phyloP scores from a whole-genome alignment of 2,113 vertebrate species.

The Lates calcarifer region DNA sequence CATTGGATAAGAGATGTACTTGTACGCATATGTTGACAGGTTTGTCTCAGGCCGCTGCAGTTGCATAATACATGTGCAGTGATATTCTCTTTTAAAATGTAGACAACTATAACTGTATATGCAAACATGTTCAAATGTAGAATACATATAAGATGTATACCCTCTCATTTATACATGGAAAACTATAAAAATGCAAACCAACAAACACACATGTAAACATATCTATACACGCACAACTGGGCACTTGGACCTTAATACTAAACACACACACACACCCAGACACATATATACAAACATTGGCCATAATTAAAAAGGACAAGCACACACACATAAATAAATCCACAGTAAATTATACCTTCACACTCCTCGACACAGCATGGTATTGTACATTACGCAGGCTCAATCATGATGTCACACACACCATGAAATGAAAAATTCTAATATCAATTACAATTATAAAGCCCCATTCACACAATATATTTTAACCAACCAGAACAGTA shows the following conservation, averaged over 20 bases:
- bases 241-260: background rate
- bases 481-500: slow-evolving; percentile 8
- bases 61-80: background rate
- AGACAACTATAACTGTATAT: background rate
- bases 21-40: background rate
- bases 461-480: slow-evolving; percentile 16
- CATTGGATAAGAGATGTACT: background rate
- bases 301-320: slow-evolving; percentile 32
- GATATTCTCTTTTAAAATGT: background rate
- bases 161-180: slow-evolving; percentile 20
- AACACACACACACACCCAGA: background rate
- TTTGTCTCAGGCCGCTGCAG: background rate
- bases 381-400: slow-evolving; percentile 12
- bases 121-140: slow-evolving; percentile 35
- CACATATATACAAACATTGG: background rate
- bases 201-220: slow-evolving; percentile 1
- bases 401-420: slow-evolving; percentile 17
- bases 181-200: background rate
- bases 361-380: background rate
- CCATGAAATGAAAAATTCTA: slow-evolving; percentile 20
- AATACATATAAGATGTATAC: slow-evolving; percentile 18
- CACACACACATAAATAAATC: slow-evolving; percentile 1
- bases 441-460: slow-evolving; percentile 27
- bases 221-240: background rate
- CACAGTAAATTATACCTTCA: background rate